Base-by-base conservation (phyloP, 2,888 invertebrate genomes). In the Heteropelma amictum region DNA sequence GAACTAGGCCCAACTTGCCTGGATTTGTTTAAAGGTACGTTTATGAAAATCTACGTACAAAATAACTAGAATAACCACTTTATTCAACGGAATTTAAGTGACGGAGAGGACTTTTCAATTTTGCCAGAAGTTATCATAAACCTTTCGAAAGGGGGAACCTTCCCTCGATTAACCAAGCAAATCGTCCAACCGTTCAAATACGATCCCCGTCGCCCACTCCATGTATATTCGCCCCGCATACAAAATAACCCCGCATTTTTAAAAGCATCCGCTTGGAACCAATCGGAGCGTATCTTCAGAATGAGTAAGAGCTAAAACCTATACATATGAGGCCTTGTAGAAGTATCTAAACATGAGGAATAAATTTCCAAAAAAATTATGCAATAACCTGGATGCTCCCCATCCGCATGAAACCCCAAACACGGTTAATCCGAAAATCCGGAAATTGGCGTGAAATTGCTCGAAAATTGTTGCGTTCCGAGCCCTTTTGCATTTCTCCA, bases 381-480 rank as follows among this genome's bases (percentile, higher is more conserved):
- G n/a, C n/a, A n/a, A n/a, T n/a, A n/a, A n/a, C n/a, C n/a, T n/a
- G n/a, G n/a, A n/a, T n/a, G n/a, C n/a, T n/a, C n/a, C n/a, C n/a
- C n/a, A n/a, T n/a, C n/a, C n/a, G n/a, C n/a, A n/a, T n/a, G n/a
- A n/a, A n/a, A n/a, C n/a, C 23, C n/a, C 65, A 28, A 40, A 38
- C 8, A 8, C 14, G 61, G 30, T 71, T 58, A 53, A 65, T 68
- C 53, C 26, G 65, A 17, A 54, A 79, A 83, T 83, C 82, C 82
- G 87, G 86, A 87, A 87, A 87, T 87, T 87, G 83, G 79, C 85
- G 84, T 84, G 87, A 87, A 87, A 87, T 87, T 87, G 84, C 83
- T 72, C 78, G 83, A 83, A 85, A 86, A 87, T 85, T 83, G 85
- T 79, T 67, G 81, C 79, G 64, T 76, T 79, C 67, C 70, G 60